Conservation (phyloP, 2,113 vertebrate genomes). For the Electrona antarctica region DNA sequence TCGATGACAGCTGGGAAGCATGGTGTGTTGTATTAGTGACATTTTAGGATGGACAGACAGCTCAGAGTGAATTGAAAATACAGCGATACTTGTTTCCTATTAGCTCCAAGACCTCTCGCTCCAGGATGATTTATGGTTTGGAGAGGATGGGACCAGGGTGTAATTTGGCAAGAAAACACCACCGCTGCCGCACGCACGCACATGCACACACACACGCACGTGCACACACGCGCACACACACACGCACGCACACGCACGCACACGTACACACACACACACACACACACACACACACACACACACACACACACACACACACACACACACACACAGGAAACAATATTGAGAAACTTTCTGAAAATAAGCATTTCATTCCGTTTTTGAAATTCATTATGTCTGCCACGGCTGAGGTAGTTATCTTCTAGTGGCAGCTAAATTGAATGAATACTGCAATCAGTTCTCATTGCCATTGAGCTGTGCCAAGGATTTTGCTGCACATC, state of each 20-base stretch:
- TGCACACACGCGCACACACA: conserved; percentile 10
- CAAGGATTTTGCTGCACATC: background rate
- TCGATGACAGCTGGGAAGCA: background rate
- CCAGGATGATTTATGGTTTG: conserved; percentile 44
- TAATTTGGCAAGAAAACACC: conserved; percentile 16
- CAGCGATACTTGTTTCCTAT: conserved; percentile 38
- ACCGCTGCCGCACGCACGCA: background rate
- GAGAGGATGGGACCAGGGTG: conserved; percentile 15
- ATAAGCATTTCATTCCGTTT: conserved; percentile 9
- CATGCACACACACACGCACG: background rate
- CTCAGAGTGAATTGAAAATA: conserved; percentile 43
- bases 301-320: conserved; percentile 9
- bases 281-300: background rate
- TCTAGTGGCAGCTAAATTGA: background rate
- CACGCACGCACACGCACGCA: background rate
- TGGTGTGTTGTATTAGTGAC: conserved; percentile 26
- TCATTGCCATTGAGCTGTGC: background rate
- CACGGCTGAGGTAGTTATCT: conserved; percentile 3
- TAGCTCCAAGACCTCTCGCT: conserved; percentile 33
- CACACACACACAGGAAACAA: conserved; percentile 18
- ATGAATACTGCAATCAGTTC: conserved; percentile 6
- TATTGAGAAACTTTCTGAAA: background rate
- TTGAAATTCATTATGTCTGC: conserved; percentile 14
- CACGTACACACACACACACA: background rate
- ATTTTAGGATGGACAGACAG: conserved; percentile 31